A percentile compares a stretch with the other conserved stretches of the same genome.
phyloP scores from a whole-genome alignment of 1,140 invertebrate genomes.

The Drosophila oshimai region DNA sequence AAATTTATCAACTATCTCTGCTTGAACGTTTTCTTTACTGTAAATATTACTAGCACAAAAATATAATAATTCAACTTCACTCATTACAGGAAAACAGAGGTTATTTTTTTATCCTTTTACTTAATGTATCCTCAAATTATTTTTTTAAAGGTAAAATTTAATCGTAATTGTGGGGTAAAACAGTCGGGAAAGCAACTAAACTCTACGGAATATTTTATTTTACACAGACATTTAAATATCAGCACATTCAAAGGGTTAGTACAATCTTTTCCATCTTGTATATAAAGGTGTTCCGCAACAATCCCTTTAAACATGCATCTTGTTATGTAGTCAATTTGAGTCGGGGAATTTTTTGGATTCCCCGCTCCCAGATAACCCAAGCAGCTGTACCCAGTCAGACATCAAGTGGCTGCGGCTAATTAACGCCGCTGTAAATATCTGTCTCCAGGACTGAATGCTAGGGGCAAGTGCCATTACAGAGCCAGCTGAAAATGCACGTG shows the following conservation, averaged over 20 bases:
- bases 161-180: too few relatives aligned
- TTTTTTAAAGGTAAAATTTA: too few relatives aligned
- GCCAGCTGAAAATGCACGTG: slow-evolving; percentile 27
- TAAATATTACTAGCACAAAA: too few relatives aligned
- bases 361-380: neutral
- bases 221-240: neutral
- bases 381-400: slow-evolving; percentile 38
- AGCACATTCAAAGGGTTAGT: neutral
- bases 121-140: too few relatives aligned
- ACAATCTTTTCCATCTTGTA: too few relatives aligned
- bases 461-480: slow-evolving; percentile 17
- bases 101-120: too few relatives aligned
- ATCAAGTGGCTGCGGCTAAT: slow-evolving; percentile 78
- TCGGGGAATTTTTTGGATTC: slow-evolving; percentile 30
- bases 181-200: too few relatives aligned
- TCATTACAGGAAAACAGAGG: too few relatives aligned
- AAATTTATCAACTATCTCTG: too few relatives aligned
- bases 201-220: too few relatives aligned
- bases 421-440: slow-evolving; percentile 63
- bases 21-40: too few relatives aligned
- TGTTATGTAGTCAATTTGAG: slow-evolving; percentile 51
- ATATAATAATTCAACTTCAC: too few relatives aligned
- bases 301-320: slow-evolving; percentile 27
- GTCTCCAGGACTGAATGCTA: neutral
- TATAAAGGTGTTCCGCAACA: neutral